A percentile compares a stretch with the other conserved stretches of the same genome.
Evolutionary conservation across 2,113 vertebrate species (phyloP).

Genomic region (Callopanchax toddi): DNA sequence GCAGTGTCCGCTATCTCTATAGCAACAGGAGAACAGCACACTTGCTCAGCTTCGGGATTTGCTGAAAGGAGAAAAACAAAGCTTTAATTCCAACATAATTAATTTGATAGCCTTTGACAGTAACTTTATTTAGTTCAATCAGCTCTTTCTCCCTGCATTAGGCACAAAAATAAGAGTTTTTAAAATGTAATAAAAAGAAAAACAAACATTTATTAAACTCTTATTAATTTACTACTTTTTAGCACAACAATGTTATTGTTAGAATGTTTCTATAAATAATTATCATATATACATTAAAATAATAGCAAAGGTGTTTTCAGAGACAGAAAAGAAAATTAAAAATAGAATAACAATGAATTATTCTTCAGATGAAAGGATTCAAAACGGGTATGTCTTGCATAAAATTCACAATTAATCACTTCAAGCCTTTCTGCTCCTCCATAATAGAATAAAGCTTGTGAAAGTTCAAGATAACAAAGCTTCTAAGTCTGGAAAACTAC

Average conservation of each 20-base stretch:
- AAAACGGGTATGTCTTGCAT: too few relatives aligned
- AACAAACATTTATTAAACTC: too few relatives aligned
- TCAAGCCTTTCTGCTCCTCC: neutral
- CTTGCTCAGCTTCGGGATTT: slow-evolving; percentile 78
- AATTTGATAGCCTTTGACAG: slow-evolving; percentile 53
- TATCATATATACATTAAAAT: too few relatives aligned
- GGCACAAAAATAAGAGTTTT: slow-evolving; percentile 2
- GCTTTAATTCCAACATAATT: slow-evolving; percentile 59
- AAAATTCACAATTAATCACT: neutral
- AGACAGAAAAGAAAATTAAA: too few relatives aligned
- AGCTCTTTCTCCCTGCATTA: slow-evolving; percentile 37
- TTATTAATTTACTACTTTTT: too few relatives aligned
- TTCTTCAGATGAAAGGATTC: too few relatives aligned
- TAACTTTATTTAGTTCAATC: slow-evolving; percentile 36
- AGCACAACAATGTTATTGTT: too few relatives aligned
- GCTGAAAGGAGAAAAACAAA: slow-evolving; percentile 77
- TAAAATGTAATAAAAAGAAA: too few relatives aligned
- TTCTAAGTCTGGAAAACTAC: slow-evolving; percentile 21
- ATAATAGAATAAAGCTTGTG: neutral
- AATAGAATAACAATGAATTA: neutral
- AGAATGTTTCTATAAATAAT: too few relatives aligned
- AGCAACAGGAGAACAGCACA: slow-evolving; percentile 83
- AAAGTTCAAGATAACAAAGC: slow-evolving; percentile 28
- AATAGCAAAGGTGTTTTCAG: too few relatives aligned
- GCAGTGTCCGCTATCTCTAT: slow-evolving; percentile 88